Conservation (phyloP, 2,113 vertebrate species). For the Aegithalos caudatus region DNA sequence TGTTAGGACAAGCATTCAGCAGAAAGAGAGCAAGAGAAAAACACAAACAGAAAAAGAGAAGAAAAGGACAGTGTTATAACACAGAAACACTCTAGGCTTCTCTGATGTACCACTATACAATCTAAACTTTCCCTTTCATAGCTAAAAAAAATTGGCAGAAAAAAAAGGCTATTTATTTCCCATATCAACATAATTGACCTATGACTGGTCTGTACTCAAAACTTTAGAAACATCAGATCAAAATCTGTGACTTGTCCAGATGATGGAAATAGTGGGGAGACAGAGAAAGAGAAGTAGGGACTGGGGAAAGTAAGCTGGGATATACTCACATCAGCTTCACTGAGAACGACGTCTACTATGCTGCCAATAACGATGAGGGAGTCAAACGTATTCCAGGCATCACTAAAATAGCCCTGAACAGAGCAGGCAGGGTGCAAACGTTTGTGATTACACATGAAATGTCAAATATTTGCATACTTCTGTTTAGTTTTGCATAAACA, state of each 20-base stretch:
- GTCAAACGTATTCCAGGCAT: conserved; percentile 99
- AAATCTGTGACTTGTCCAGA: conserved; percentile 85
- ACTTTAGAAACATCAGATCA: conserved; percentile 67
- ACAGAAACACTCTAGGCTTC: conserved; percentile 63
- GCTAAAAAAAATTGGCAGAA: conserved; percentile 50
- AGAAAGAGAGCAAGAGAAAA: conserved; percentile 75
- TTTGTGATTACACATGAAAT: conserved; percentile 75
- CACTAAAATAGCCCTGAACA: conserved; percentile 97
- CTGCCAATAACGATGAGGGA: conserved; percentile 99
- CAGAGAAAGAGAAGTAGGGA: conserved; percentile 62
- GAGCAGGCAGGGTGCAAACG: conserved; percentile 82
- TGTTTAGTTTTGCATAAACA: conserved; percentile 73
- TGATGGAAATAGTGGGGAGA: conserved; percentile 70
- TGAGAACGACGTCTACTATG: conserved; percentile 99
- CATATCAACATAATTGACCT: conserved; percentile 58
- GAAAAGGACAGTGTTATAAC: conserved; percentile 80
- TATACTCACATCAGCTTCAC: conserved; percentile 98
- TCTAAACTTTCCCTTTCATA: conserved; percentile 62
- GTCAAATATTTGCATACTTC: conserved; percentile 68
- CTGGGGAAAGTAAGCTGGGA: conserved; percentile 50
- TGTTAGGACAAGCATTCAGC: conserved; percentile 86
- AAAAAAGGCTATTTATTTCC: conserved; percentile 61
- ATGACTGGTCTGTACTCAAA: conserved; percentile 57
- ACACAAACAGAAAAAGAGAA: conserved; percentile 78
- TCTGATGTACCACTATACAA: conserved; percentile 58